A percentile compares a stretch with the other conserved stretches of the same genome.
Evolutionary conservation across 2,113 vertebrate genomes (phyloP).

Genomic region (Varanus salvator): DNA sequence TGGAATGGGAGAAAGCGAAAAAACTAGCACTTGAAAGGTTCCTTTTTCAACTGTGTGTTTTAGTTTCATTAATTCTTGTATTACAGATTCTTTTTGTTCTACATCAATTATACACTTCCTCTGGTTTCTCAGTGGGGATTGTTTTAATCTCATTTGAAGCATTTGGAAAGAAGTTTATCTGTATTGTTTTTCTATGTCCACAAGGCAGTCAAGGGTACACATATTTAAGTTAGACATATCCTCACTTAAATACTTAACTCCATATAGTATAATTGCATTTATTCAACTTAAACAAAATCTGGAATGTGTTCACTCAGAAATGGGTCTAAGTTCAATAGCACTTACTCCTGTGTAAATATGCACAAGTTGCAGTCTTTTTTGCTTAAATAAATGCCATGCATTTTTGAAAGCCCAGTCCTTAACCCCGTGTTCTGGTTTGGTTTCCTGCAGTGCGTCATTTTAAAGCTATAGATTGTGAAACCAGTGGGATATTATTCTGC

Average conservation of each 20-base stretch:
- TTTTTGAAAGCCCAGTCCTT: not conserved
- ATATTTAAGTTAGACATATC: not conserved
- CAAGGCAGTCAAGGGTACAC: not conserved
- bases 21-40: not conserved
- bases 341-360: not conserved
- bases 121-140: not conserved
- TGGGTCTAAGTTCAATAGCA: not conserved
- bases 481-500: not conserved
- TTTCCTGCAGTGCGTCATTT: not conserved
- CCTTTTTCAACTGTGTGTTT: not conserved
- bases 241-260: not conserved
- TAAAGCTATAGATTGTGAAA: not conserved
- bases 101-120: not conserved
- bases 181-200: not conserved
- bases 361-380: not conserved
- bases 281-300: too few species aligned
- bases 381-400: not conserved
- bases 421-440: not conserved
- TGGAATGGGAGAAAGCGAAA: not conserved
- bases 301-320: not conserved
- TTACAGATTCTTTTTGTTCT: not conserved
- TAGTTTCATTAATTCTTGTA: not conserved
- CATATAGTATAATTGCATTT: not conserved
- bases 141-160: not conserved
- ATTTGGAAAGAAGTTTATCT: not conserved